Evolutionary conservation across 2,113 vertebrate genomes (phyloP).

Genomic region (Zootoca vivipara): DNA sequence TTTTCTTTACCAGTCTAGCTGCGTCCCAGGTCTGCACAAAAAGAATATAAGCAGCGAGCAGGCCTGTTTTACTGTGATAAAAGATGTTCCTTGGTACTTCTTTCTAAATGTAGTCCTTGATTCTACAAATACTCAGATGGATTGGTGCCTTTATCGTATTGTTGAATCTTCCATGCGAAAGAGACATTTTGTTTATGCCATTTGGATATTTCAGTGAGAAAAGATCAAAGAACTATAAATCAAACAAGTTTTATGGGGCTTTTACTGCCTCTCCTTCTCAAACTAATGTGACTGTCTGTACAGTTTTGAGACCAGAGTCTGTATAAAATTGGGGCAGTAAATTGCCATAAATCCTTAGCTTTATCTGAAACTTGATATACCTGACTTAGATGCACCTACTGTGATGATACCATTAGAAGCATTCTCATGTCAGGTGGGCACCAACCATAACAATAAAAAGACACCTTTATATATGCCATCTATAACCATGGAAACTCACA

Average conservation of each 20-base stretch:
- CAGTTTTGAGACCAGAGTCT: background rate
- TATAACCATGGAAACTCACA: background rate
- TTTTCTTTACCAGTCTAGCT: no score
- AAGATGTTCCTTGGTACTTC: accelerated
- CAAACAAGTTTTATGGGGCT: background rate
- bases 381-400: background rate
- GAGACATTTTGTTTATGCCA: background rate
- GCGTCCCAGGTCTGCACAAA: no score
- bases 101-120: background rate
- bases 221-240: background rate
- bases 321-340: background rate
- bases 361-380: background rate
- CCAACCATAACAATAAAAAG: background rate
- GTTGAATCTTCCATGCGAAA: background rate
- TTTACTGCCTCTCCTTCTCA: constrained; percentile 4
- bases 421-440: background rate
- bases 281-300: background rate
- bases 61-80: background rate
- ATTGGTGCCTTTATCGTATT: background rate
- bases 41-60: no score
- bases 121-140: background rate
- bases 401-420: background rate
- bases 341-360: background rate
- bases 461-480: constrained; percentile 5
- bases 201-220: constrained; percentile 5